phyloP scores from a whole-genome alignment of 2,888 invertebrate genomes.

The Dinocampus coccinellae region DNA sequence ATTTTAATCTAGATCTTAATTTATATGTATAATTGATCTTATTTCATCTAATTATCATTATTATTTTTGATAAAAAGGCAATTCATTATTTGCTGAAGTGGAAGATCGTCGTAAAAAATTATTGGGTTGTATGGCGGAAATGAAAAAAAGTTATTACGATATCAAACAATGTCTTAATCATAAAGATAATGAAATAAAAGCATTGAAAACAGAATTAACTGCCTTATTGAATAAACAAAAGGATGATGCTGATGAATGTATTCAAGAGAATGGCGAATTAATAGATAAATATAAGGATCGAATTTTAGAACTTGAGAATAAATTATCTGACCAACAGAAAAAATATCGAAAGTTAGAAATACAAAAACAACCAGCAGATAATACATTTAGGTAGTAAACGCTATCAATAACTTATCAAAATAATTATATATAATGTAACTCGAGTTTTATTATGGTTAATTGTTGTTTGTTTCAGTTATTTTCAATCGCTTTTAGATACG shows the following conservation, averaged over 20 bases:
- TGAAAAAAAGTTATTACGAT: conserved; percentile 50
- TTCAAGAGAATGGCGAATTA: conserved; percentile 50
- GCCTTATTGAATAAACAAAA: conserved; percentile 51
- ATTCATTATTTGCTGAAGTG: conserved; percentile 63
- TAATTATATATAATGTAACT: no score
- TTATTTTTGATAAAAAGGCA: conserved; percentile 48
- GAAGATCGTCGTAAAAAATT: conserved; percentile 57
- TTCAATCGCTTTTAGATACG: conserved; percentile 49
- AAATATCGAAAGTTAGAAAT: conserved; percentile 39
- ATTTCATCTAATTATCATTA: background rate
- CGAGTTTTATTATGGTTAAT: conserved; percentile 1
- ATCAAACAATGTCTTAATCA: conserved; percentile 49
- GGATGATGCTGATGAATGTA: conserved; percentile 47
- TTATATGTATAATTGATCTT: background rate
- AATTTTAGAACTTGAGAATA: conserved; percentile 54
- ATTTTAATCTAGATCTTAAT: background rate
- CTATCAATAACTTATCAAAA: no score
- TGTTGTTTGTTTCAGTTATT: conserved; percentile 49
- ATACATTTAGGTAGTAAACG: conserved; percentile 41
- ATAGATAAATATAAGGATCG: conserved; percentile 53
- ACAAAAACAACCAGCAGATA: conserved; percentile 9
- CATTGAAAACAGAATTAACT: conserved; percentile 50
- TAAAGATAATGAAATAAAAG: conserved; percentile 53
- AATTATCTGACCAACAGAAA: conserved; percentile 50
- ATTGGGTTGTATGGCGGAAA: conserved; percentile 50